Percentiles rank a stretch among this genome's conserved stretches.
Conservation (phyloP, 2,113 vertebrate species). For the Mugil cephalus region DNA sequence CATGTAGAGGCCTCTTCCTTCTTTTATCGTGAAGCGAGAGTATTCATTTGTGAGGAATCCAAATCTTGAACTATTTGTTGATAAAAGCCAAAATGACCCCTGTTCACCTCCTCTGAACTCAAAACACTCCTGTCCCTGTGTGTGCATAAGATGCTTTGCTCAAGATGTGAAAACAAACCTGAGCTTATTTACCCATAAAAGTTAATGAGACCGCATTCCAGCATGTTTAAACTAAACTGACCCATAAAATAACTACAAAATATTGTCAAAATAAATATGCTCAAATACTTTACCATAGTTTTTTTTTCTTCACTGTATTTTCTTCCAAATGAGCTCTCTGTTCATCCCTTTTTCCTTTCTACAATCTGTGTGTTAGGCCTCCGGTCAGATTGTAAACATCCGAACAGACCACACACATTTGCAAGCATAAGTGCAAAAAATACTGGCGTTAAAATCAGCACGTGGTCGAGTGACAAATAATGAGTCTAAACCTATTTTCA, state of each 20-base stretch:
- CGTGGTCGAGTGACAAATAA: too few species aligned
- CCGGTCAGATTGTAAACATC: neutral
- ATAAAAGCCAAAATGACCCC: constrained; percentile 21
- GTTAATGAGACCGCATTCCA: constrained; percentile 60
- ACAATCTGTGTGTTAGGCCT: neutral
- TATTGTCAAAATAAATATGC: constrained; percentile 51
- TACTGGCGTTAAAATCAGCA: neutral
- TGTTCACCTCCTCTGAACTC: neutral
- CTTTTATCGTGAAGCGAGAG: constrained; percentile 21
- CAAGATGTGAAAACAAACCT: constrained; percentile 39
- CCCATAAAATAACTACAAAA: neutral
- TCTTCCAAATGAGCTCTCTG: neutral
- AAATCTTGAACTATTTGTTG: constrained; percentile 15
- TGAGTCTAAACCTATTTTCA: too few species aligned
- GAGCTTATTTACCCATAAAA: constrained; percentile 41
- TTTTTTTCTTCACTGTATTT: neutral
- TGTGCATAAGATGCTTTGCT: neutral
- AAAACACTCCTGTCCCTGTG: neutral
- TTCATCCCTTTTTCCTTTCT: neutral
- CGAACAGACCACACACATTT: neutral
- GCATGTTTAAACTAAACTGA: constrained; percentile 22
- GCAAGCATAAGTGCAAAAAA: neutral
- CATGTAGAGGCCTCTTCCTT: too few species aligned
- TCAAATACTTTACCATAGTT: neutral
- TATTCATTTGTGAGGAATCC: neutral